Evolutionary conservation across 2,797 vertebrate genomes (phyloP).

Genomic region (Vultur gryphus): DNA sequence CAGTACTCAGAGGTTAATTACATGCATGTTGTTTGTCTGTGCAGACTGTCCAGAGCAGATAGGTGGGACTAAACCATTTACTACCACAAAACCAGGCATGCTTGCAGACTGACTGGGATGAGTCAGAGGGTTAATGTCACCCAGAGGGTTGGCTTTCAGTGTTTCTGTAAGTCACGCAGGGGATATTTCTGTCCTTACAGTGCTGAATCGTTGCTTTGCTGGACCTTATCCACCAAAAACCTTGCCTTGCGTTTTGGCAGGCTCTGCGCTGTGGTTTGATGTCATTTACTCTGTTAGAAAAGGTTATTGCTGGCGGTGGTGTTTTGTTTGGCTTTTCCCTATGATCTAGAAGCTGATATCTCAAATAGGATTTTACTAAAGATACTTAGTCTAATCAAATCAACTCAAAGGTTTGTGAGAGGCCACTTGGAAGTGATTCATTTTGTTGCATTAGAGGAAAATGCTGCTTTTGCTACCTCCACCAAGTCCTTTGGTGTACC

Average conservation of each 20-base stretch:
- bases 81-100: background rate
- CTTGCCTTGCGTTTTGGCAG: slow-evolving; percentile 7
- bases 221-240: background rate
- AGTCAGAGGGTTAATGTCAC: slow-evolving; percentile 24
- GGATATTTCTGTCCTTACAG: background rate
- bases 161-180: slow-evolving; percentile 29
- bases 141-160: background rate
- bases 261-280: background rate
- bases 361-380: background rate
- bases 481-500: background rate
- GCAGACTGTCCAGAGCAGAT: background rate
- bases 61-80: background rate
- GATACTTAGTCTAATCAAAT: background rate
- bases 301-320: background rate
- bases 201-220: slow-evolving; percentile 28
- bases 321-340: slow-evolving; percentile 4
- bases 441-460: background rate
- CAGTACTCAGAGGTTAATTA: background rate
- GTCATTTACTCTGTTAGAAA: background rate
- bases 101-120: background rate
- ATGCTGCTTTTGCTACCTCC: background rate
- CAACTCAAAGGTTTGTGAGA: background rate
- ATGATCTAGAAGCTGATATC: background rate
- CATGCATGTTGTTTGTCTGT: background rate
- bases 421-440: background rate